Percentiles rank a stretch among this genome's conserved stretches.
Conservation (phyloP, 2,113 vertebrate genomes). For the Aptenodytes patagonicus region DNA sequence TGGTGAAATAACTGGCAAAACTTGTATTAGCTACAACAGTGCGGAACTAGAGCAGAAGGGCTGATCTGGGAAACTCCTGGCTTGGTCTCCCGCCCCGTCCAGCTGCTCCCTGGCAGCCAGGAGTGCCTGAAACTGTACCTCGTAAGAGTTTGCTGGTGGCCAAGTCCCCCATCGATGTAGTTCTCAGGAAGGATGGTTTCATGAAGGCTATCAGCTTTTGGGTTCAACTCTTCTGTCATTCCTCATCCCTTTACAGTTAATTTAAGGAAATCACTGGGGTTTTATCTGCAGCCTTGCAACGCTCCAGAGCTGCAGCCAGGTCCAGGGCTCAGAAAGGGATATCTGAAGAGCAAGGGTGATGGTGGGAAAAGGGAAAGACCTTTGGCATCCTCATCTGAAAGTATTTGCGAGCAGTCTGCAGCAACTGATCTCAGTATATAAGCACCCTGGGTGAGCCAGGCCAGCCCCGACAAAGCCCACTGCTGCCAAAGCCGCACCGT, state of each 20-base stretch:
- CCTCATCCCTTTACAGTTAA: background rate
- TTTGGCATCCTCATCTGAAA: background rate
- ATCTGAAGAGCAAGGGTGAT: background rate
- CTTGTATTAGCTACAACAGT: background rate
- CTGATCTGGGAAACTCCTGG: background rate
- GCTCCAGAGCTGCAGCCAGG: background rate
- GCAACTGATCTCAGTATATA: accelerated
- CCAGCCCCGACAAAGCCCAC: background rate
- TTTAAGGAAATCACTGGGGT: background rate
- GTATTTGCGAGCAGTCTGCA: background rate
- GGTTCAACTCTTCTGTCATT: background rate
- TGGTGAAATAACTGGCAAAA: background rate
- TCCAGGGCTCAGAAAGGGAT: too few relatives aligned
- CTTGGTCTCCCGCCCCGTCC: background rate
- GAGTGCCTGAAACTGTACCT: background rate
- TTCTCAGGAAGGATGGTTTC: background rate
- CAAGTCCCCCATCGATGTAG: accelerated
- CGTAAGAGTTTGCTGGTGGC: background rate
- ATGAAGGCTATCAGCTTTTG: background rate
- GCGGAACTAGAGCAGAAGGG: background rate
- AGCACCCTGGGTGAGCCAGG: background rate
- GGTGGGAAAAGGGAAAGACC: background rate
- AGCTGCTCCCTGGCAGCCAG: background rate
- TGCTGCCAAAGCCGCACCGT: accelerated
- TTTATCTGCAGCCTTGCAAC: background rate